Evolutionary conservation across 2,113 vertebrate species (phyloP).

Genomic region (Passer domesticus): DNA sequence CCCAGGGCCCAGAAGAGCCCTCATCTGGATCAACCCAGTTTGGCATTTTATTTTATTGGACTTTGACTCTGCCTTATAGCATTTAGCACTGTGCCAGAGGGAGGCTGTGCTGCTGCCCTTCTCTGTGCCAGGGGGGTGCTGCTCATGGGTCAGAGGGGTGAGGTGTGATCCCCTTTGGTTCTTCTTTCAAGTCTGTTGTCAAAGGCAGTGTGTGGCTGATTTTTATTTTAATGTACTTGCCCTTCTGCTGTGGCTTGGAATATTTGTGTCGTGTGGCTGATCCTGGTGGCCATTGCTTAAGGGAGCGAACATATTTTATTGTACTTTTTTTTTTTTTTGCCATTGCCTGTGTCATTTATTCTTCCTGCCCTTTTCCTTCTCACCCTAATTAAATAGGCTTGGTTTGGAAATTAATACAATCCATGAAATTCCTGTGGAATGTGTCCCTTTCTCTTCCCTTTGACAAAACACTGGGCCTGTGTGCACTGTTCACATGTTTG

Average conservation of each 20-base stretch:
- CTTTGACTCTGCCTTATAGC: neutral
- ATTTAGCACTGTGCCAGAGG: neutral
- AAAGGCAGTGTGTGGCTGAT: neutral
- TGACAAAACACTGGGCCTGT: neutral
- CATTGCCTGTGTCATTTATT: neutral
- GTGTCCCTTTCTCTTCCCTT: neutral
- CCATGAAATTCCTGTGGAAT: neutral
- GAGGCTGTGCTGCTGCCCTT: neutral
- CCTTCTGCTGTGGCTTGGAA: neutral
- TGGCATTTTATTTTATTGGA: neutral
- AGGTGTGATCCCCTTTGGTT: neutral
- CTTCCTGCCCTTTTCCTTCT: neutral
- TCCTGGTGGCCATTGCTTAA: neutral
- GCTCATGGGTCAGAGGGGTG: neutral
- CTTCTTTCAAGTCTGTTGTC: neutral
- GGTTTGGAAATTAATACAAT: constrained; percentile 9
- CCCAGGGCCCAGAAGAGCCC: accelerated
- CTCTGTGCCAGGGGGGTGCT: neutral
- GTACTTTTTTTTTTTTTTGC: neutral
- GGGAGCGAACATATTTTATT: neutral
- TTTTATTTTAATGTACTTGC: neutral
- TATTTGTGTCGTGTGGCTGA: neutral
- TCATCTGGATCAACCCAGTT: neutral
- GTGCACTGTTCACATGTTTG: neutral
- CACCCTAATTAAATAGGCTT: constrained; percentile 22